Conservation (phyloP, 2,888 invertebrate genomes). For the Drosophila pseudotakahashii region DNA sequence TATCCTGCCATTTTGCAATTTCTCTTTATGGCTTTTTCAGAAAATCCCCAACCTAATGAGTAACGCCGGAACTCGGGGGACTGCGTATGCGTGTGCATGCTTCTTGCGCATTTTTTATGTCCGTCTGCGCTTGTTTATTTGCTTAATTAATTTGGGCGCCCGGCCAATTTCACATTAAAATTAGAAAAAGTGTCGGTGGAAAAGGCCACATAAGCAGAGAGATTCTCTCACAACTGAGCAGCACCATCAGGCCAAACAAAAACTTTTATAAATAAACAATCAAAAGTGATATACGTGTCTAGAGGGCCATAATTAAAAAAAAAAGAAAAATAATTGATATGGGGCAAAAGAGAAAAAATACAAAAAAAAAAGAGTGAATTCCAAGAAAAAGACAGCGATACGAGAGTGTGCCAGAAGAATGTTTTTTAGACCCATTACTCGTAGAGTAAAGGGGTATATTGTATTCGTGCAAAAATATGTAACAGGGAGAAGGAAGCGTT, state of each 20-base stretch:
- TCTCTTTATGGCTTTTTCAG: constrained; percentile 30
- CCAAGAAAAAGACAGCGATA: not conserved
- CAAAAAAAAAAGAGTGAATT: not conserved
- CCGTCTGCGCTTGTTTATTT: constrained; percentile 35
- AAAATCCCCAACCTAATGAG: constrained; percentile 15
- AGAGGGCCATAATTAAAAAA: constrained; percentile 29
- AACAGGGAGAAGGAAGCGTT: no score
- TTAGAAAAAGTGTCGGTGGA: constrained; percentile 27
- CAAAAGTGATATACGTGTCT: constrained; percentile 11
- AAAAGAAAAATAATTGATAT: no score
- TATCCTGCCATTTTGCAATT: constrained; percentile 28
- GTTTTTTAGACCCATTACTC: no score
- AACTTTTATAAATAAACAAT: constrained; percentile 45
- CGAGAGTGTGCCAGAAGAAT: not conserved
- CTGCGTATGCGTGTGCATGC: not conserved
- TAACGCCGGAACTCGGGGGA: not conserved
- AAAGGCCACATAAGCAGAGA: not conserved
- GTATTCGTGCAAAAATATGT: no score
- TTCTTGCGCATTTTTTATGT: not conserved
- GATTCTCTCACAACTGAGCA: constrained; percentile 3
- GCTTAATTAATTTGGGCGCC: constrained; percentile 49
- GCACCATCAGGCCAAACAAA: constrained; percentile 4
- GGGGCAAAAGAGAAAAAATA: no score
- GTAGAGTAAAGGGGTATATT: no score
- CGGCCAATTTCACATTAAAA: constrained; percentile 51